Evolutionary conservation across 2,888 invertebrate genomes (phyloP).

Genomic region (Lycia hirtaria): DNA sequence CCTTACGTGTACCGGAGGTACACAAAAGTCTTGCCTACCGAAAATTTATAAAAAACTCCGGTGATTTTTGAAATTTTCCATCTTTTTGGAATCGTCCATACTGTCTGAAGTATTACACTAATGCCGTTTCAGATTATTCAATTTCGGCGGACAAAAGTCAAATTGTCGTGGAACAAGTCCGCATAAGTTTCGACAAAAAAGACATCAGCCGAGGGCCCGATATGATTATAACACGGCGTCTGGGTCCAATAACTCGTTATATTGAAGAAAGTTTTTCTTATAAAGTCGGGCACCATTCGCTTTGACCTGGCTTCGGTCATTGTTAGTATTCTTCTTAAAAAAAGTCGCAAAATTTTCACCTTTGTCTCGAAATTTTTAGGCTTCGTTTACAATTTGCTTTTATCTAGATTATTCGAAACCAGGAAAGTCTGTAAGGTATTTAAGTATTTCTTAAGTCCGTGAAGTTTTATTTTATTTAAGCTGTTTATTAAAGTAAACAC

Average conservation of each 20-base stretch:
- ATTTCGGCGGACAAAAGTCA: conserved; percentile 54
- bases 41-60: neutral
- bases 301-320: conserved; percentile 66
- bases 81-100: neutral
- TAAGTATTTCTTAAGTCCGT: too few species aligned
- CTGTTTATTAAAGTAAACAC: too few species aligned
- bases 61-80: neutral
- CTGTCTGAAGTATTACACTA: conserved; percentile 28
- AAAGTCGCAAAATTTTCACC: conserved; percentile 54
- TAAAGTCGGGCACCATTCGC: conserved; percentile 72
- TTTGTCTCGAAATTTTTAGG: conserved; percentile 41
- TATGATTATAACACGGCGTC: conserved; percentile 65
- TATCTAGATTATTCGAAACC: neutral
- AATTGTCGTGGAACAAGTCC: conserved; percentile 44
- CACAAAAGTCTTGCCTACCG: too few species aligned
- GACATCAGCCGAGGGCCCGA: conserved; percentile 68
- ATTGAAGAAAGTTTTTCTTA: conserved; percentile 74
- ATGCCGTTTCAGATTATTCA: conserved; percentile 52
- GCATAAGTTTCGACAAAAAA: conserved; percentile 52
- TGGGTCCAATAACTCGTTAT: conserved; percentile 80
- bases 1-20: too few species aligned
- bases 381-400: neutral
- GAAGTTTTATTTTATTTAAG: too few species aligned
- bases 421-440: too few species aligned
- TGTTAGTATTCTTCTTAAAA: conserved; percentile 73